A percentile compares a stretch with the other conserved stretches of the same genome.
These are phyloP conservation scores for Tiliacea aurago DNA, from an alignment of 2,888 invertebrate genomes.

Conservation along the genomic window DNA sequence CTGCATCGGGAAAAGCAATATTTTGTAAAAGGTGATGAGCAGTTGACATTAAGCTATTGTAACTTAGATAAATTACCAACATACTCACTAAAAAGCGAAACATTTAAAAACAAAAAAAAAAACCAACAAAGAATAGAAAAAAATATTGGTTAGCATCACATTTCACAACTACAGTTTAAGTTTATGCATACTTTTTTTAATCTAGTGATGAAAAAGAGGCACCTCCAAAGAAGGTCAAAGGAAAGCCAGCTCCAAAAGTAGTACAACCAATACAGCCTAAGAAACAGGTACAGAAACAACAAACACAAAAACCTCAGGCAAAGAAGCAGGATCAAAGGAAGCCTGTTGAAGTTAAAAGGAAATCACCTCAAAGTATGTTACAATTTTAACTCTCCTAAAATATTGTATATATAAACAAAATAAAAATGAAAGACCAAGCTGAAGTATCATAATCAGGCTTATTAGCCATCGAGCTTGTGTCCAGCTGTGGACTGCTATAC, in stretches of 20 bases:
- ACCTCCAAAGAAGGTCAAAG: constrained; percentile 60
- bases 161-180: background rate
- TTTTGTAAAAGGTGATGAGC: too few species aligned
- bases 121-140: background rate
- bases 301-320: constrained; percentile 43
- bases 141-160: background rate
- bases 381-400: background rate
- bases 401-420: too few species aligned
- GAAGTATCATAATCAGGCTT: background rate
- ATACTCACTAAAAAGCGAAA: too few species aligned
- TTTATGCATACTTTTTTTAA: constrained; percentile 2
- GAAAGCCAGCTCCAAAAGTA: constrained; percentile 44
- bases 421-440: too few species aligned
- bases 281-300: constrained; percentile 45
- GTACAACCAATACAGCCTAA: constrained; percentile 26
- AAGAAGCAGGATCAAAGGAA: constrained; percentile 46
- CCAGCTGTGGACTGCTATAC: background rate
- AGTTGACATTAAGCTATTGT: too few species aligned
- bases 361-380: constrained; percentile 70
- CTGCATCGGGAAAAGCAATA: too few species aligned
- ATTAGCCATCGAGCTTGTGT: background rate
- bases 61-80: too few species aligned
- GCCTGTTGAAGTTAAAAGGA: constrained; percentile 66
- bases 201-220: constrained; percentile 52
- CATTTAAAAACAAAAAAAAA: too few species aligned